Evolutionary conservation across 1,140 invertebrate species (phyloP).

Genomic region (Aporrectodea caliginosa): DNA sequence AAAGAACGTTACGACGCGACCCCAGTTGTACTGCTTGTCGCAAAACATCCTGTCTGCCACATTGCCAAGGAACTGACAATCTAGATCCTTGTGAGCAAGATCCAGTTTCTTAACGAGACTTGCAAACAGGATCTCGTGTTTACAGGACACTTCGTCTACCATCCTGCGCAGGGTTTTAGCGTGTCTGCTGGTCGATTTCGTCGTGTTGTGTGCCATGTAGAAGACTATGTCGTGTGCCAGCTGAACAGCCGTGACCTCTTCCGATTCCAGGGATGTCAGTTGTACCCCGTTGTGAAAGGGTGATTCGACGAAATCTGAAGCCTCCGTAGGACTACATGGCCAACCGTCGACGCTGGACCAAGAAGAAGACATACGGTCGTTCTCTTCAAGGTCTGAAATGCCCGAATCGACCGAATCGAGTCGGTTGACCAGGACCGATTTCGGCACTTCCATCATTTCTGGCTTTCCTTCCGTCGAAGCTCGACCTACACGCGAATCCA

Average conservation of each 20-base stretch:
- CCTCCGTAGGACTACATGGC: no score
- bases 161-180: constrained; percentile 46
- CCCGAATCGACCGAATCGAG: background rate
- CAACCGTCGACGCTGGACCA: no score
- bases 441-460: no score
- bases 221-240: background rate
- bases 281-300: no score
- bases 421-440: no score
- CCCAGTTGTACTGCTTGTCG: constrained; percentile 61
- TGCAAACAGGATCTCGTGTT: constrained; percentile 62
- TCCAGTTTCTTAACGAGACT: constrained; percentile 63
- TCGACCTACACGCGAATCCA: no score
- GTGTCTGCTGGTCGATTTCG: constrained; percentile 7
- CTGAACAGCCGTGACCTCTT: background rate
- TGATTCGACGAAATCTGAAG: no score
- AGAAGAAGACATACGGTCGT: no score
- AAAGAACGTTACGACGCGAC: constrained; percentile 63
- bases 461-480: no score
- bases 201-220: background rate
- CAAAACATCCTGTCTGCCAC: constrained; percentile 63
- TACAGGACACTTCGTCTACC: constrained; percentile 54
- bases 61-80: constrained; percentile 55
- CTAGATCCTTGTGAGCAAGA: constrained; percentile 51
- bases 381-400: background rate
- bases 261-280: no score